Evolutionary conservation across 2,797 vertebrate genomes (phyloP).

Genomic region (Enteromius unitaeniatus): DNA sequence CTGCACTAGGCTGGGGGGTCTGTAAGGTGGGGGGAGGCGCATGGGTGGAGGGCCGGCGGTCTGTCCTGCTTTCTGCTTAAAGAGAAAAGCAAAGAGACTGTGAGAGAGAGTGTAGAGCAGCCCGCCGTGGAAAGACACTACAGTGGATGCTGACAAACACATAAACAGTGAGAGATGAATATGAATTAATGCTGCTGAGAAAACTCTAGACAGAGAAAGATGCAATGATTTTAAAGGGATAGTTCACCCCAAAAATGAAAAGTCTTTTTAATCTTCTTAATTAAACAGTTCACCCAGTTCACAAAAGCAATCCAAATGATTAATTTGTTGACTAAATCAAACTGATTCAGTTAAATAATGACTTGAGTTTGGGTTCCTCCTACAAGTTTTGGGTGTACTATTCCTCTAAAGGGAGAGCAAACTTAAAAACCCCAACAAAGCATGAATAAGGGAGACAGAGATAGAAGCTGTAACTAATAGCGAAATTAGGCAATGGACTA

Average conservation of each 20-base stretch:
- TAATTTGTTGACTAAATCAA: background rate
- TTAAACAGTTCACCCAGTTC: background rate
- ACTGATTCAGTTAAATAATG: background rate
- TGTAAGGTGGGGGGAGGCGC: slow-evolving; percentile 67
- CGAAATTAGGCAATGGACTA: background rate
- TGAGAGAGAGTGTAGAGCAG: background rate
- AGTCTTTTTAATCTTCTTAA: background rate
- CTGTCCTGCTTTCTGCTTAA: slow-evolving; percentile 48
- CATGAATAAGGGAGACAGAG: background rate
- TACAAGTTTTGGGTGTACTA: background rate
- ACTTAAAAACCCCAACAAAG: background rate
- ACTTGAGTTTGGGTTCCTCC: background rate
- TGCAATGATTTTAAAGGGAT: background rate
- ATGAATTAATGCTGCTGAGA: background rate
- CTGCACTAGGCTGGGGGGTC: slow-evolving; percentile 56
- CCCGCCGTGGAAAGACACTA: background rate
- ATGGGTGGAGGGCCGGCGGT: slow-evolving; percentile 56
- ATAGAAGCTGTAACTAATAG: background rate
- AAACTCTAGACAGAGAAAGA: background rate
- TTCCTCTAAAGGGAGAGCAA: slow-evolving; percentile 1
- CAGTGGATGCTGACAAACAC: background rate
- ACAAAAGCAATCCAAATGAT: background rate
- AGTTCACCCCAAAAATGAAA: background rate
- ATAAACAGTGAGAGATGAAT: background rate
- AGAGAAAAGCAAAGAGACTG: slow-evolving; percentile 9